Percentiles rank a stretch among this genome's conserved stretches.
These are phyloP conservation scores for Himalopsyche tibetana DNA, from an alignment of 2,888 invertebrate genomes.

Conservation along the genomic window DNA sequence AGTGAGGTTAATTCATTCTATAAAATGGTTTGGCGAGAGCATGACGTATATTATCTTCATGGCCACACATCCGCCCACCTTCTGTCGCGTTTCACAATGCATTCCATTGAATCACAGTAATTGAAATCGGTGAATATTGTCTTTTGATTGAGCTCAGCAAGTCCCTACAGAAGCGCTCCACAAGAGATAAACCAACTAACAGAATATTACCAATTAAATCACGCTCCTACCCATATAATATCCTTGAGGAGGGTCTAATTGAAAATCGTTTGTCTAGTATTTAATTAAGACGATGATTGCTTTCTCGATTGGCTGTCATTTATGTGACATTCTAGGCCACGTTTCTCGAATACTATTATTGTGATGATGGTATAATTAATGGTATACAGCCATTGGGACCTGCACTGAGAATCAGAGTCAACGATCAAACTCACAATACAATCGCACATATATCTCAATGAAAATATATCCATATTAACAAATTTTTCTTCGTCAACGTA, in stretches of 20 bases:
- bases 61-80: not conserved
- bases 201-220: conserved; percentile 1
- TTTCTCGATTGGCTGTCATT: not conserved
- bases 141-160: not conserved
- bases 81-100: not conserved
- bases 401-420: too few species aligned
- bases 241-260: conserved; percentile 33
- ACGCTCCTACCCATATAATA: conserved; percentile 8
- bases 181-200: conserved; percentile 15
- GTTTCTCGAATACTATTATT: not conserved
- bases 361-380: not conserved
- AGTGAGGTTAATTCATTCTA: too few species aligned
- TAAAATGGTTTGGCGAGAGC: too few species aligned
- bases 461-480: too few species aligned
- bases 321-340: not conserved
- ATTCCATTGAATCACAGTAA: conserved; percentile 12
- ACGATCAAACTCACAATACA: too few species aligned
- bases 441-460: too few species aligned
- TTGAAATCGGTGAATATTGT: not conserved
- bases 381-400: too few species aligned
- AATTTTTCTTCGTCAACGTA: too few species aligned
- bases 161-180: not conserved
- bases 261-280: not conserved
- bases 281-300: conserved; percentile 11
- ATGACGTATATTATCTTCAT: not conserved